Evolutionary conservation across 2,888 invertebrate genomes (phyloP).

Genomic region (Pteria penguin): DNA sequence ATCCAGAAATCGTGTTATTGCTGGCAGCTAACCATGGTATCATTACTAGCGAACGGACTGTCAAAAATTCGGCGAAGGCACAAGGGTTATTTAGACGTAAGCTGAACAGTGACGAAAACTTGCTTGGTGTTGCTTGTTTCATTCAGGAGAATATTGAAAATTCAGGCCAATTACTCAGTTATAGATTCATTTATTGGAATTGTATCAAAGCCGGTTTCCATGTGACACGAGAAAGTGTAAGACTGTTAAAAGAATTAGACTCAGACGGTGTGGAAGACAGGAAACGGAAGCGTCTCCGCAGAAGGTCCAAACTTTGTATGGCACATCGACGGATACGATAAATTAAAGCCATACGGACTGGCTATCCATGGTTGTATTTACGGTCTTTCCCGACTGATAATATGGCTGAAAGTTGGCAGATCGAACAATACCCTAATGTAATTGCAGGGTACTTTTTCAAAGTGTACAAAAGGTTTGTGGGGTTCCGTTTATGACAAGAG

Average conservation of each 20-base stretch:
- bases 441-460: constrained; percentile 27
- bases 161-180: constrained; percentile 29
- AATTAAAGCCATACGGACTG: constrained; percentile 21
- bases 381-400: constrained; percentile 14
- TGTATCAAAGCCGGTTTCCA: constrained; percentile 15
- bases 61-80: not conserved
- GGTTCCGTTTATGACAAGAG: constrained; percentile 22
- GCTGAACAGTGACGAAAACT: constrained; percentile 7
- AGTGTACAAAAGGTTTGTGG: constrained; percentile 21
- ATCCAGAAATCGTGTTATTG: not conserved
- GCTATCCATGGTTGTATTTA: constrained; percentile 18
- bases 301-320: constrained; percentile 22
- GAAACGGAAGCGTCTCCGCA: not conserved
- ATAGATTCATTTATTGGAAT: constrained; percentile 38
- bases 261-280: not conserved
- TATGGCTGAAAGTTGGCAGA: too few relatives aligned
- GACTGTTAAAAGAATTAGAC: not conserved
- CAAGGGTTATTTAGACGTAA: not conserved
- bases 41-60: not conserved
- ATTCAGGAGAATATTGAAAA: constrained; percentile 4
- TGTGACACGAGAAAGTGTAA: constrained; percentile 10
- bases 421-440: constrained; percentile 16
- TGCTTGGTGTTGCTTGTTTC: constrained; percentile 18
- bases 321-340: constrained; percentile 27
- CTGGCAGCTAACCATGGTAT: not conserved